phyloP scores from a whole-genome alignment of 2,113 vertebrate species.

The Triplophysa siluroides region DNA sequence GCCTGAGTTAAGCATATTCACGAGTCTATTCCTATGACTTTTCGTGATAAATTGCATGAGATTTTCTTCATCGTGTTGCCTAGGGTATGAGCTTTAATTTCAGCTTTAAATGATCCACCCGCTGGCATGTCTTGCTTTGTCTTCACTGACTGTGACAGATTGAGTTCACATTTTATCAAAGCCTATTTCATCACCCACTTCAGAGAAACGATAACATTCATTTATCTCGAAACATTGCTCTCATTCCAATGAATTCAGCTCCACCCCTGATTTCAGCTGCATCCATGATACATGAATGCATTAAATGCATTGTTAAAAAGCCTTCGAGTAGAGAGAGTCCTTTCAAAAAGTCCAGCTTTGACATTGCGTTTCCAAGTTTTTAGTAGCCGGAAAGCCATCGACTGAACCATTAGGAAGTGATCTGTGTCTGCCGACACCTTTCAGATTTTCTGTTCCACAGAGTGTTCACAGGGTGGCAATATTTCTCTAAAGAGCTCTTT shows the following conservation, averaged over 20 bases:
- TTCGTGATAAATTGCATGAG: not conserved
- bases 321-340: not conserved
- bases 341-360: not conserved
- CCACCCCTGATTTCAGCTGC: constrained; percentile 22
- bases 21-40: not conserved
- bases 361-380: not conserved
- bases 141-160: constrained; percentile 19
- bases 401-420: constrained; percentile 6
- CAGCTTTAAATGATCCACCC: constrained; percentile 7
- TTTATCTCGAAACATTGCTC: constrained; percentile 4
- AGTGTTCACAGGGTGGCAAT: constrained; percentile 57
- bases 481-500: constrained; percentile 39
- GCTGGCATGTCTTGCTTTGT: constrained; percentile 22
- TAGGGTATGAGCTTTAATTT: constrained; percentile 20
- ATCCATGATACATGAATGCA: constrained; percentile 47
- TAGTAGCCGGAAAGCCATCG: not conserved
- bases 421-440: not conserved
- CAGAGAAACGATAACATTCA: constrained; percentile 8
- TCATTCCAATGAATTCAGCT: constrained; percentile 24
- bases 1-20: not conserved
- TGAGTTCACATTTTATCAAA: constrained; percentile 33
- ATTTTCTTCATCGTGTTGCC: constrained; percentile 3
- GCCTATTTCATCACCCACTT: constrained; percentile 20
- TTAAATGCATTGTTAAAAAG: not conserved
- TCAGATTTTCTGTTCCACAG: not conserved